Base-by-base conservation (phyloP, 2,888 invertebrate genomes). In the Lycaena phlaeas region DNA sequence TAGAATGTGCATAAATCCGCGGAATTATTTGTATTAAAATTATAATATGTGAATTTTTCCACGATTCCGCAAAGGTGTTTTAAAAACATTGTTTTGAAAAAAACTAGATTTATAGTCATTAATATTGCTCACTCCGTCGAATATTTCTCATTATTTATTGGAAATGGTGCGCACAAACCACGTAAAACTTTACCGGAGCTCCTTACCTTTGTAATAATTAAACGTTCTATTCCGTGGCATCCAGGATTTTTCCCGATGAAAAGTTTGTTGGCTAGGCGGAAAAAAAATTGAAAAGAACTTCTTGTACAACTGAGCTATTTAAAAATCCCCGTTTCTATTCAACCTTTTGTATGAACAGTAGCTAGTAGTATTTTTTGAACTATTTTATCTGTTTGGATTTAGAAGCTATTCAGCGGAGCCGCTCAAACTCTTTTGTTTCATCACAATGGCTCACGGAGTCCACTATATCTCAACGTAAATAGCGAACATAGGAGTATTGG, bases 311-410 rank as follows among this genome's bases (percentile, higher is more conserved):
- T 22, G 34, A 22, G 12, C 34, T 34, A 18, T 34, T 34, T 34
- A 34, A 34, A 30, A 22, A 22, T 34, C 14, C 14, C 9, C 22
- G 12, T 12, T 22, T 12, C 38, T 18, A 38, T 41, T 38, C 38
- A 38, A 26, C 40, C 37, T 31, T 37, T 26, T 40, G 38, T 41
- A 39, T 39, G 38, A 36, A 41, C 27, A 44, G 29, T 25, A 41
- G 44, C 38, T 41, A 38, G 26, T 44, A 41, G 31, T 34, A 22
- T 17, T 42, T 42, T 44, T 44, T 28, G 29, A 44, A 41, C 44
- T 41, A 41, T 44, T 41, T 41, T 44, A 41, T 41, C 44, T 41
- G 27, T 41, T 41, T 38, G 41, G 29, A 36, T 38, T 38, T 41
- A 36, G 34, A 41, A 38, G 38, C 38, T 36, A 41, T 44, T 41